Evolutionary conservation across 2,797 vertebrate species (phyloP).

Genomic region (Pangasius sanitwongsei): DNA sequence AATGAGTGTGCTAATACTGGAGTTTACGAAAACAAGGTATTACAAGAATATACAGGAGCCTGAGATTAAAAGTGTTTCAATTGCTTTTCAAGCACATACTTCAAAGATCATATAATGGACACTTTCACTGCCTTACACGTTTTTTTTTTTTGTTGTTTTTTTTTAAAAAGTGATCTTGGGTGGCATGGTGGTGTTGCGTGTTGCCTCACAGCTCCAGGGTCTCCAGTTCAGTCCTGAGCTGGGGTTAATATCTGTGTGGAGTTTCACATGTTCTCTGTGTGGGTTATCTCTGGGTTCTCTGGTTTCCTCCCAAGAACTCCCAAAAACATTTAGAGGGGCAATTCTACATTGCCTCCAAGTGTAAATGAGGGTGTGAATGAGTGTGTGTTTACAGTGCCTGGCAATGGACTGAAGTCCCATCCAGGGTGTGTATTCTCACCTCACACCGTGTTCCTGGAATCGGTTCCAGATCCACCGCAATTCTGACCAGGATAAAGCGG

Average conservation of each 20-base stretch:
- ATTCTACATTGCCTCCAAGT: not conserved
- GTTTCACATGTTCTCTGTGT: not conserved
- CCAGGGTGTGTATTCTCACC: not conserved
- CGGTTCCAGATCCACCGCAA: not conserved
- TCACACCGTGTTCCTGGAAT: not conserved
- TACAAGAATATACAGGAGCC: not conserved
- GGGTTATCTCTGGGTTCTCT: not conserved
- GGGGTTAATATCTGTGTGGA: not conserved
- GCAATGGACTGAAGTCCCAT: not conserved
- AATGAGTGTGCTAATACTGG: not conserved
- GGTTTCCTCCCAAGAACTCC: not conserved
- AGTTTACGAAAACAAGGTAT: not conserved
- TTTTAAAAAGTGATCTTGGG: slow-evolving; percentile 6
- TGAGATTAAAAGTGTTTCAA: slow-evolving; percentile 16
- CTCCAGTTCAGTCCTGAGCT: not conserved
- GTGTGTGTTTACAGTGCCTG: not conserved
- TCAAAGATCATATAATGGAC: slow-evolving; percentile 30
- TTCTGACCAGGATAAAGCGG: not conserved
- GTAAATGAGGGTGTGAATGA: not conserved
- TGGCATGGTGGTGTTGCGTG: not conserved
- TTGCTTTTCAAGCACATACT: slow-evolving; percentile 5
- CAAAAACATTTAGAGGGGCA: not conserved
- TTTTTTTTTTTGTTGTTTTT: not conserved
- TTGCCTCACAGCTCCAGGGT: not conserved
- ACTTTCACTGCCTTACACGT: not conserved